phyloP scores from a whole-genome alignment of 2,888 invertebrate genomes.

The Oegoconia quadripuncta region DNA sequence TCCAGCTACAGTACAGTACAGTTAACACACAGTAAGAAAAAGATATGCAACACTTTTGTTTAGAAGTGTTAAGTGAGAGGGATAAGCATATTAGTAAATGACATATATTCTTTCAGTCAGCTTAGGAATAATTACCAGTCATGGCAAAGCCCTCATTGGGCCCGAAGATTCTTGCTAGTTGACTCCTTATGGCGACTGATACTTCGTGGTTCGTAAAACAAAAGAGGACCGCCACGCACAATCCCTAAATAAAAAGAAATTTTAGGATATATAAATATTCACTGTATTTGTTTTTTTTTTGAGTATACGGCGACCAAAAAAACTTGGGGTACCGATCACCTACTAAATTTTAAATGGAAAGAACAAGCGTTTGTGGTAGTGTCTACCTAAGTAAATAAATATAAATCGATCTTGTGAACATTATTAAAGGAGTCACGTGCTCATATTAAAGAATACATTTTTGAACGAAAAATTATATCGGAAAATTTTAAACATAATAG shows the following conservation, averaged over 20 bases:
- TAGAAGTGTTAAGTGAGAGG: background rate
- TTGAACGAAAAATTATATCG: too few species aligned
- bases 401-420: too few species aligned
- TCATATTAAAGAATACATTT: too few species aligned
- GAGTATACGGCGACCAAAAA: constrained; percentile 1
- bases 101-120: too few species aligned
- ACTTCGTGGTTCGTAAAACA: constrained; percentile 89
- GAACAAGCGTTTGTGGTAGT: background rate
- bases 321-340: too few species aligned
- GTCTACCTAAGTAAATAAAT: background rate
- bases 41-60: background rate
- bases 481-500: too few species aligned
- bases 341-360: background rate
- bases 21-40: too few species aligned
- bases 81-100: constrained; percentile 2
- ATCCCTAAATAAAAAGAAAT: constrained; percentile 65
- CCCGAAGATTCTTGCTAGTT: constrained; percentile 57
- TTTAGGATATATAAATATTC: too few species aligned
- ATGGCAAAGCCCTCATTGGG: constrained; percentile 41
- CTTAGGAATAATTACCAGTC: constrained; percentile 42
- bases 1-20: too few species aligned
- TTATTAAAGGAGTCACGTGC: too few species aligned
- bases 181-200: constrained; percentile 66
- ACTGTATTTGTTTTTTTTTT: too few species aligned
- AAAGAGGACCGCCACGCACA: constrained; percentile 84